Percentiles rank a stretch among this genome's conserved stretches.
These are phyloP conservation scores for Phoeniculus purpureus DNA, from an alignment of 2,797 vertebrate genomes.

Conservation along the genomic window DNA sequence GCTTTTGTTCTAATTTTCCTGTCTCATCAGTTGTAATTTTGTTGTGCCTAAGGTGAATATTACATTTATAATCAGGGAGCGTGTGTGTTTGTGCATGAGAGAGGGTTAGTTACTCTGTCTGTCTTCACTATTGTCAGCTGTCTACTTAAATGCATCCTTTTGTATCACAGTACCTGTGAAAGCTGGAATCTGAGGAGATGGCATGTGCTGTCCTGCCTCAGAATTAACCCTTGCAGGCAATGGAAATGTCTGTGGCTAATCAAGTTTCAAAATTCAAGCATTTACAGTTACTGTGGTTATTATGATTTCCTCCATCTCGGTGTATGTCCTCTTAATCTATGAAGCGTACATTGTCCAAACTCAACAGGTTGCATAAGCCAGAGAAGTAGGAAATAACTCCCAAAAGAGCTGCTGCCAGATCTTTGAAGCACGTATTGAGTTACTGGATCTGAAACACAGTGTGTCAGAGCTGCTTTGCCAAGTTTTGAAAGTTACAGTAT, in stretches of 20 bases:
- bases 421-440: not conserved
- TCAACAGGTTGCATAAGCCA: constrained; percentile 26
- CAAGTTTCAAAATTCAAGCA: constrained; percentile 44
- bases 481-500: constrained; percentile 45
- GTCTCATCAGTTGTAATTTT: not conserved
- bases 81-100: not conserved
- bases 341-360: constrained; percentile 45
- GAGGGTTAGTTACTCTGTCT: not conserved
- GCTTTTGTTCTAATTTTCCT: not conserved
- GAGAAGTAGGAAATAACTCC: constrained; percentile 53
- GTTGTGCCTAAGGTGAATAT: not conserved
- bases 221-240: constrained; percentile 15
- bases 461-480: not conserved
- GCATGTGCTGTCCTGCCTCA: not conserved
- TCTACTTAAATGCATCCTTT: not conserved
- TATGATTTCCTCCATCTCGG: not conserved
- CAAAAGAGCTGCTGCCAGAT: constrained; percentile 14
- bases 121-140: not conserved
- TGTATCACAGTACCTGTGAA: not conserved
- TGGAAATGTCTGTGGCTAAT: constrained; percentile 46
- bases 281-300: constrained; percentile 32
- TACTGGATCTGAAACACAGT: constrained; percentile 5
- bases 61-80: not conserved
- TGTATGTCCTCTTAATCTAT: constrained; percentile 23
- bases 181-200: not conserved